Percentiles rank a stretch among this genome's conserved stretches.
Evolutionary conservation across 2,797 vertebrate genomes (phyloP).

Genomic region (Cichlasoma orientale): DNA sequence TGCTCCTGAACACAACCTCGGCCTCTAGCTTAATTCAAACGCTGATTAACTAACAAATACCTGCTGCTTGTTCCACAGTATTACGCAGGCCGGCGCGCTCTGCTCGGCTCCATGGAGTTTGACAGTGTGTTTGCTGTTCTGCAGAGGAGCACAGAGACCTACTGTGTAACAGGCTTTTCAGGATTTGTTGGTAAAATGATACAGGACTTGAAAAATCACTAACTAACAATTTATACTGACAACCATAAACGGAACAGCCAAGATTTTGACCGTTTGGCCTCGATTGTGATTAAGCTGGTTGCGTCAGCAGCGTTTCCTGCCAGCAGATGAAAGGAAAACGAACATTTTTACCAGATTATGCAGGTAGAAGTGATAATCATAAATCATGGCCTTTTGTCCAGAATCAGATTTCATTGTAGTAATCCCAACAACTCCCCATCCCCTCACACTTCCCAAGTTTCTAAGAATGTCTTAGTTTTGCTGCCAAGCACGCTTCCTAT

Average conservation of each 20-base stretch:
- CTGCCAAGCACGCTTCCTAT: conserved; percentile 50
- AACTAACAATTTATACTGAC: conserved; percentile 39
- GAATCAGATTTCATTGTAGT: conserved; percentile 32
- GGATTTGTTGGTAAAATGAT: conserved; percentile 48
- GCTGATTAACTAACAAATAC: conserved; percentile 82
- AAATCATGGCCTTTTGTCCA: conserved; percentile 32
- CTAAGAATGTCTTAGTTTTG: conserved; percentile 37
- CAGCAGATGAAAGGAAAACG: conserved; percentile 44
- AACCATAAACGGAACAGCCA: conserved; percentile 31
- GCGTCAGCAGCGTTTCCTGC: conserved; percentile 23
- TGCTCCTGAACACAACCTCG: conserved; percentile 69
- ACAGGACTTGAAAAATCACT: conserved; percentile 35
- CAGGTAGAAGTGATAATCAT: conserved; percentile 18
- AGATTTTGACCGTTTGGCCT: conserved; percentile 11
- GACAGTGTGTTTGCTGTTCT: conserved; percentile 62
- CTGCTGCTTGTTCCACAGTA: conserved; percentile 77
- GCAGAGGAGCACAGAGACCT: conserved; percentile 39
- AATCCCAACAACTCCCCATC: background rate
- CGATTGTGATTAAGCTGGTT: conserved; percentile 20
- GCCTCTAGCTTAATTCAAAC: conserved; percentile 70
- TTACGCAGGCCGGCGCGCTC: conserved; percentile 51
- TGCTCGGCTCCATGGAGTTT: conserved; percentile 54
- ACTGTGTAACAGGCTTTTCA: conserved; percentile 51
- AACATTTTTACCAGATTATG: conserved; percentile 29
- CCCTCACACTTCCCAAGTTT: conserved; percentile 9